phyloP scores from a whole-genome alignment of 2,888 invertebrate species.

The Habrosyne pyritoides region DNA sequence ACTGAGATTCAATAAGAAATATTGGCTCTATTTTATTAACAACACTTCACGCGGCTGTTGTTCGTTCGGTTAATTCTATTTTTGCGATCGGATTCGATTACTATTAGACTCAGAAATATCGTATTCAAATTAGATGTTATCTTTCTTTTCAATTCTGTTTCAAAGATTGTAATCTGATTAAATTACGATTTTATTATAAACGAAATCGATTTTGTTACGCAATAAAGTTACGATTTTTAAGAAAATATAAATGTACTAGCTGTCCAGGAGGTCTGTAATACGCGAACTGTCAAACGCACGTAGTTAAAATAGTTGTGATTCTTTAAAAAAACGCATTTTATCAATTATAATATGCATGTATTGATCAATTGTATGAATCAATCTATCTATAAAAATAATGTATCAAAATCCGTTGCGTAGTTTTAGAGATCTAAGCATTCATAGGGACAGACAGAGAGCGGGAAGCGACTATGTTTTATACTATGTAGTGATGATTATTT shows the following conservation, averaged over 20 bases:
- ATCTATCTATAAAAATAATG: too few relatives aligned
- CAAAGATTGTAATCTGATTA: not conserved
- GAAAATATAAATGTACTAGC: not conserved
- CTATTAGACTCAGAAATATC: constrained; percentile 15
- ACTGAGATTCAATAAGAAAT: constrained; percentile 66
- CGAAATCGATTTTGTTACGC: not conserved
- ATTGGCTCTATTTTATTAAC: constrained; percentile 44
- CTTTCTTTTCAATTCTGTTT: not conserved
- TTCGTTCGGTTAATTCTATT: constrained; percentile 17
- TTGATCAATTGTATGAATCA: too few relatives aligned
- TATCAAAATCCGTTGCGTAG: too few relatives aligned
- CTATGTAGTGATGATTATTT: too few relatives aligned
- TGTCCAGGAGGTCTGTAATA: too few relatives aligned
- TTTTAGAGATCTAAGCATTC: too few relatives aligned
- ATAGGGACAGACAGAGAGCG: too few relatives aligned
- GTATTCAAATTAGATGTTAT: constrained; percentile 2
- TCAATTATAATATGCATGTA: too few relatives aligned
- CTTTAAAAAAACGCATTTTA: too few relatives aligned
- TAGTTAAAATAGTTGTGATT: too few relatives aligned
- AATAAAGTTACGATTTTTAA: not conserved
- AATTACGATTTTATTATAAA: not conserved
- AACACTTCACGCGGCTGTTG: constrained; percentile 12
- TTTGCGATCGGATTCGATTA: constrained; percentile 15
- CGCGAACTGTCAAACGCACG: too few relatives aligned
- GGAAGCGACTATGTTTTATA: too few relatives aligned